These are phyloP conservation scores for Chrysodeixis includens DNA, from an alignment of 2,888 invertebrate species.

Conservation along the genomic window DNA sequence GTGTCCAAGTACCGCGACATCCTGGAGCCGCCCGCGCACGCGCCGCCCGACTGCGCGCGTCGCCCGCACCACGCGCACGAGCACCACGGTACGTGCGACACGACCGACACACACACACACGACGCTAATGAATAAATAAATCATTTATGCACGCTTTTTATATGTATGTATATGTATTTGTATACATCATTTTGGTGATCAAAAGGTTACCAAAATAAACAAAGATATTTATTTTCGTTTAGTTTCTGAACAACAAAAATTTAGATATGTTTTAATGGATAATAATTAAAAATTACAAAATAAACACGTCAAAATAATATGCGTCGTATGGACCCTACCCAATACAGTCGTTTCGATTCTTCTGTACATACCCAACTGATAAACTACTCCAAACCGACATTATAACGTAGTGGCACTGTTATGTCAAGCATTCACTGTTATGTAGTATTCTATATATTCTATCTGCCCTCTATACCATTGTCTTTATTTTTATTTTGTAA, in stretches of 20 bases:
- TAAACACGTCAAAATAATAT: background rate
- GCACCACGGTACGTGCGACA: constrained; percentile 78
- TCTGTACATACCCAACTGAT: constrained; percentile 37
- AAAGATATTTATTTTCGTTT: background rate
- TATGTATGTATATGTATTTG: constrained; percentile 24
- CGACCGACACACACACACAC: constrained; percentile 10
- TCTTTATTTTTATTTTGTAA: constrained; percentile 26
- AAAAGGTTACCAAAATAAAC: background rate
- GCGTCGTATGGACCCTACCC: background rate
- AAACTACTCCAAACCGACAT: constrained; percentile 17
- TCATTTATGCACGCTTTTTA: constrained; percentile 56
- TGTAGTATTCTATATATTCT: constrained; percentile 52
- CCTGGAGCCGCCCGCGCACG: constrained; percentile 96
- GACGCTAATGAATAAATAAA: constrained; percentile 32
- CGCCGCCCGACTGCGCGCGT: constrained; percentile 81
- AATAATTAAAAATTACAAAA: no score
- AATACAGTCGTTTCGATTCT: background rate
- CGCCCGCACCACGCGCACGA: constrained; percentile 81
- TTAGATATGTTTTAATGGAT: no score
- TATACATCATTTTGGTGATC: background rate
- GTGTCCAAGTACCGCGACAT: constrained; percentile 99
- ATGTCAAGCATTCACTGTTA: constrained; percentile 62
- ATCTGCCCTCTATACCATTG: constrained; percentile 27
- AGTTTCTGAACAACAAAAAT: no score
- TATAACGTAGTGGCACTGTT: constrained; percentile 57